Percentiles rank a stretch among this genome's conserved stretches.
phyloP scores from a whole-genome alignment of 2,113 vertebrate species.

The Burhinus bistriatus region DNA sequence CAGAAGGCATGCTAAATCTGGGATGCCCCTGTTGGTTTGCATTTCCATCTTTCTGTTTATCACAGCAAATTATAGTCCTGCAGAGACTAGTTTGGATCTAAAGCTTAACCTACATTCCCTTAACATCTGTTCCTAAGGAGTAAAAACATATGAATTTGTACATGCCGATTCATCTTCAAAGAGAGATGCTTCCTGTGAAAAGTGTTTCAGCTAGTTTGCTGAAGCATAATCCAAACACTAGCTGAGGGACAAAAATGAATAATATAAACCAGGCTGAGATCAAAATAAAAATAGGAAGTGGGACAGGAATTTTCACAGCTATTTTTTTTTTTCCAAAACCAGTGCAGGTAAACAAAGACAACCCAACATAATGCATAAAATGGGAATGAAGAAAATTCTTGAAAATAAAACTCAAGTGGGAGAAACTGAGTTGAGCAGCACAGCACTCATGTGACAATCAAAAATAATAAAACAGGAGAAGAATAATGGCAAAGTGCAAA shows the following conservation, averaged over 20 bases:
- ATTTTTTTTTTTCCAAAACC: background rate
- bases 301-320: background rate
- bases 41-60: constrained; percentile 46
- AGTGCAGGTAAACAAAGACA: background rate
- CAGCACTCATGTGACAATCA: background rate
- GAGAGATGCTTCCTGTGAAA: background rate
- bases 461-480: background rate
- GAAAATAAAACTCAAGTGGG: background rate
- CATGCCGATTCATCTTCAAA: constrained; percentile 14
- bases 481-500: background rate
- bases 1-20: constrained; percentile 54
- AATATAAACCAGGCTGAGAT: background rate
- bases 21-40: constrained; percentile 30
- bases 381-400: background rate
- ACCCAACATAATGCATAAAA: background rate
- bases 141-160: constrained; percentile 31
- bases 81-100: constrained; percentile 44
- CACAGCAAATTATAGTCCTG: constrained; percentile 40
- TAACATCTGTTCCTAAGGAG: constrained; percentile 46
- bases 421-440: background rate
- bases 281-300: background rate
- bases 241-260: background rate
- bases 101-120: constrained; percentile 41
- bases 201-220: background rate
- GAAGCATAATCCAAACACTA: background rate